Percentiles rank a stretch among this genome's conserved stretches.
These are phyloP conservation scores for Eupithecia subfuscata DNA, from an alignment of 2,888 invertebrate genomes.

Conservation along the genomic window DNA sequence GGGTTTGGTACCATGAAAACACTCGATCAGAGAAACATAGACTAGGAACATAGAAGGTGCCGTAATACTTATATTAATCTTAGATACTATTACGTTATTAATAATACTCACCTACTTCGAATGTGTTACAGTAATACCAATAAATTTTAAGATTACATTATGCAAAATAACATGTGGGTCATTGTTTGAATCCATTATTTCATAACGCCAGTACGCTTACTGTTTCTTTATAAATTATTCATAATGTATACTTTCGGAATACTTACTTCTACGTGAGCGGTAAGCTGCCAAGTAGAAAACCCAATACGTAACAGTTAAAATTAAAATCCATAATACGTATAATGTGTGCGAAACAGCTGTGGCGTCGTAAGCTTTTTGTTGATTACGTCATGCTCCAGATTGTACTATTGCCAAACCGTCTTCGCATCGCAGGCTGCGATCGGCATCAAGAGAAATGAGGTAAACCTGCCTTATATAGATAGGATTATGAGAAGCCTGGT, in stretches of 20 bases:
- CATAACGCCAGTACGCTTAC: constrained; percentile 40
- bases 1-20: not conserved
- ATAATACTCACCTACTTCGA: not conserved
- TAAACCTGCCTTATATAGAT: constrained; percentile 10
- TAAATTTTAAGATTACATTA: constrained; percentile 7
- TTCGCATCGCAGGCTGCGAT: constrained; percentile 16
- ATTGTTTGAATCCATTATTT: constrained; percentile 35
- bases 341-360: constrained; percentile 18
- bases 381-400: constrained; percentile 25
- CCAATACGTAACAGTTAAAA: constrained; percentile 24
- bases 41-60: not conserved
- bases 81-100: not conserved
- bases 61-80: too few relatives aligned
- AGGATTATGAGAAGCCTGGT: not conserved
- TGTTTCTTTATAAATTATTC: constrained; percentile 43
- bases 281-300: constrained; percentile 15
- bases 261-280: constrained; percentile 15
- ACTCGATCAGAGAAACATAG: not conserved
- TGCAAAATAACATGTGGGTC: constrained; percentile 31
- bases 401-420: constrained; percentile 23
- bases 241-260: constrained; percentile 31
- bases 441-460: constrained; percentile 16
- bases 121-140: constrained; percentile 1
- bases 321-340: not conserved
- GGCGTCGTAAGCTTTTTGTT: constrained; percentile 21